phyloP scores from a whole-genome alignment of 2,113 vertebrate species.

The Malurus elegans region DNA sequence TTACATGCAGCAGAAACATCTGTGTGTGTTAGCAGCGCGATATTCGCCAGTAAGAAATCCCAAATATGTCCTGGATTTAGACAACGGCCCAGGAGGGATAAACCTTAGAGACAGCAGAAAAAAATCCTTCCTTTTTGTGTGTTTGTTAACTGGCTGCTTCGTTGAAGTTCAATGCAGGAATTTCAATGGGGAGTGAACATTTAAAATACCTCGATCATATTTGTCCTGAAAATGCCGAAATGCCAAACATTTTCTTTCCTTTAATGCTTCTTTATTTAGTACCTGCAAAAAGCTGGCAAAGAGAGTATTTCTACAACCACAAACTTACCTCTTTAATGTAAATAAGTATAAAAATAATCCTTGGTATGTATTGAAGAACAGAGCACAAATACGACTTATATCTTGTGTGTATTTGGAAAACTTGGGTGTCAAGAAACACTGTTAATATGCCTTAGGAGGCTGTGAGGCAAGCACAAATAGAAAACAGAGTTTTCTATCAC shows the following conservation, averaged over 20 bases:
- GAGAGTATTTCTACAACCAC: neutral
- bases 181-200: neutral
- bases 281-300: neutral
- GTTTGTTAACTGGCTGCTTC: neutral
- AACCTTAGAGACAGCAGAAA: neutral
- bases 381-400: neutral
- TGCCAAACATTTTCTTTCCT: neutral
- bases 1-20: neutral
- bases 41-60: neutral
- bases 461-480: neutral
- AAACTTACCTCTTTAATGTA: neutral
- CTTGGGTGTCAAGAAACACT: neutral
- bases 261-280: neutral
- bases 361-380: neutral
- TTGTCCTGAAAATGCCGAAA: neutral
- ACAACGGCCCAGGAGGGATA: neutral
- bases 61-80: neutral
- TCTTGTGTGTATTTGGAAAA: neutral
- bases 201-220: fast-evolving
- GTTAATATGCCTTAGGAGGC: neutral
- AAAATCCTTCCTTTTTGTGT: neutral
- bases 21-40: neutral
- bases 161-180: neutral
- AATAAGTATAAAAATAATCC: neutral
- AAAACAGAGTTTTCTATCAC: neutral